Evolutionary conservation across 2,113 vertebrate genomes (phyloP).

Genomic region (Tauraco erythrolophus): DNA sequence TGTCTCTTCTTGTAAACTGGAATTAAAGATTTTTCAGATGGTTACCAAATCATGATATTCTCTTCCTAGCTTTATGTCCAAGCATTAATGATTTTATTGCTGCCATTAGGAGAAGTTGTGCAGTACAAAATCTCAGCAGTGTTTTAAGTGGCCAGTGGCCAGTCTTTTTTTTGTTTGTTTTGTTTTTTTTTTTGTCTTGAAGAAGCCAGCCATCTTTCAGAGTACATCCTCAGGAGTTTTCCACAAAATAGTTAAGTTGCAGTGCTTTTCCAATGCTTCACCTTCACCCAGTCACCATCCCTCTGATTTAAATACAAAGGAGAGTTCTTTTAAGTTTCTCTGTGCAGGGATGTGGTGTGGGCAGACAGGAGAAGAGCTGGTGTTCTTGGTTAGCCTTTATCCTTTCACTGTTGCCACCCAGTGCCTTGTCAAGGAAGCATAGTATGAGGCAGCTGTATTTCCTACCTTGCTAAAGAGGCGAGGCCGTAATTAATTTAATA

Average conservation of each 20-base stretch:
- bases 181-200: no score
- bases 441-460: not conserved
- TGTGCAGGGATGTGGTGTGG: not conserved
- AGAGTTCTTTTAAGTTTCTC: not conserved
- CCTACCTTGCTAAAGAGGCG: not conserved
- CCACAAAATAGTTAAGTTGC: not conserved
- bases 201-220: not conserved
- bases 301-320: not conserved
- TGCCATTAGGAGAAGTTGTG: not conserved
- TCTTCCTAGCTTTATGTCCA: not conserved
- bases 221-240: not conserved
- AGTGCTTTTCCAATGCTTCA: not conserved
- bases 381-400: not conserved
- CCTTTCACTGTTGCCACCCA: not conserved
- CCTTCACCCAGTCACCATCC: rapidly evolving
- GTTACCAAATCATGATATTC: not conserved
- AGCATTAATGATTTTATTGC: not conserved
- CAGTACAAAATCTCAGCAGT: not conserved
- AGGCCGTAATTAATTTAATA: not conserved
- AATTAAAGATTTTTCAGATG: not conserved
- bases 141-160: not conserved
- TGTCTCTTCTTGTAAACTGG: not conserved
- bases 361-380: not conserved
- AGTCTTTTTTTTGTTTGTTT: not conserved
- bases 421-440: rapidly evolving